A percentile compares a stretch with the other conserved stretches of the same genome.
Evolutionary conservation across 2,113 vertebrate genomes (phyloP).

Genomic region (Benitochromis conjunctus): DNA sequence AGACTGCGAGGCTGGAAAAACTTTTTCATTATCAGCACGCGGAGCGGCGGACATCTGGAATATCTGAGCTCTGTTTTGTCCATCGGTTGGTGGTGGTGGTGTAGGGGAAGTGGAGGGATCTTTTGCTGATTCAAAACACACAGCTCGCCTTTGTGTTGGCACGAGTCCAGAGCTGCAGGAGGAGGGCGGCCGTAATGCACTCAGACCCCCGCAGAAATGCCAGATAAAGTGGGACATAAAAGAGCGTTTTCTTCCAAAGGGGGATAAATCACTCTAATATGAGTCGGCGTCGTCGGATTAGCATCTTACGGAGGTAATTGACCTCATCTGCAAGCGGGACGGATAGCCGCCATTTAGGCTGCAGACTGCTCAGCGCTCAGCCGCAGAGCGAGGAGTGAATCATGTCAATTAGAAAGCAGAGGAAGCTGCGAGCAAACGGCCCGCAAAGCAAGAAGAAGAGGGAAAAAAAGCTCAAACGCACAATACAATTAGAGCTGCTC

Average conservation of each 20-base stretch:
- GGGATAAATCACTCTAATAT: conserved; percentile 51
- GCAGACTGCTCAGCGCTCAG: background rate
- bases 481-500: conserved; percentile 32
- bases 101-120: background rate
- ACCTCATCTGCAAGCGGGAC: conserved; percentile 49
- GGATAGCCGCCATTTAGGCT: conserved; percentile 45
- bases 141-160: conserved; percentile 10
- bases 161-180: conserved; percentile 2
- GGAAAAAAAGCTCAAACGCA: background rate
- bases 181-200: background rate
- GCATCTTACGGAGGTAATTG: conserved; percentile 40
- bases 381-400: conserved; percentile 40
- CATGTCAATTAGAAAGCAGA: conserved; percentile 56
- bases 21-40: conserved; percentile 12
- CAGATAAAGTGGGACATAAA: conserved; percentile 45
- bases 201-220: conserved; percentile 11
- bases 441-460: background rate
- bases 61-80: conserved; percentile 34
- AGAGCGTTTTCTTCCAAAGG: conserved; percentile 17
- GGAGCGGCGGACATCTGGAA: conserved; percentile 44
- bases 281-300: conserved; percentile 29
- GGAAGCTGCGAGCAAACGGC: conserved; percentile 37
- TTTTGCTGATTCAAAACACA: conserved; percentile 28
- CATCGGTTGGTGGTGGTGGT: background rate
- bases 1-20: conserved; percentile 10